Evolutionary conservation across 1,140 invertebrate species (phyloP).

Genomic region (Eriocheir sinensis): DNA sequence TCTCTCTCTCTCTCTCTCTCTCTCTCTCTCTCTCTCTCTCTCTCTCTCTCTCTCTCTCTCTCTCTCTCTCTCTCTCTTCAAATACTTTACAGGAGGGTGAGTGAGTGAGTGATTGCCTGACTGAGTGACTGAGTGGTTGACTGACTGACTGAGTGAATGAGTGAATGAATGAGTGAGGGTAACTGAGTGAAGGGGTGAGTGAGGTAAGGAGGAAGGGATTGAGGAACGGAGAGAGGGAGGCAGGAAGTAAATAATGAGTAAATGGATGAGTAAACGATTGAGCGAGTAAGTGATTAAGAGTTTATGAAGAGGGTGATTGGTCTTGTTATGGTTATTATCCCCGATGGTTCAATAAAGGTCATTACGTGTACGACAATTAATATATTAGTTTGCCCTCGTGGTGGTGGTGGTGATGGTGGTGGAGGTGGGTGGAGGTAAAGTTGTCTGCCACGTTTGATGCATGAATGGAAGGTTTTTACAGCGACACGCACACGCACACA

Average conservation of each 20-base stretch:
- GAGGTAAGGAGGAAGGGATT: neutral
- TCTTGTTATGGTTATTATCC: neutral
- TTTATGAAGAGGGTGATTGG: neutral
- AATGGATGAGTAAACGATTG: no score
- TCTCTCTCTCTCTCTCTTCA: slow-evolving; percentile 1
- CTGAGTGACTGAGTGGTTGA: slow-evolving; percentile 18
- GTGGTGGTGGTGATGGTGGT: neutral
- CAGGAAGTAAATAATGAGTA: no score
- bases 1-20: slow-evolving; percentile 22
- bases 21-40: slow-evolving; percentile 22
- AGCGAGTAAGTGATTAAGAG: no score
- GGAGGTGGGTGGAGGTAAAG: no score
- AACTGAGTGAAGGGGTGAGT: neutral
- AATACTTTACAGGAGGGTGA: neutral
- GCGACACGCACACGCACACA: slow-evolving; percentile 10
- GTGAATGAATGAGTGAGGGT: slow-evolving; percentile 19
- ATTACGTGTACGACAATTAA: neutral
- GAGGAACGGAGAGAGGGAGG: neutral
- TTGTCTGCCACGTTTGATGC: no score
- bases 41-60: slow-evolving; percentile 22
- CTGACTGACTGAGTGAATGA: neutral
- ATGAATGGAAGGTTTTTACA: neutral
- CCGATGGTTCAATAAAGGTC: neutral
- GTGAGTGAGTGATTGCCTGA: slow-evolving; percentile 15
- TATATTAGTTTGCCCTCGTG: neutral